These are phyloP conservation scores for Sebastes cheni DNA, from an alignment of 2,797 vertebrate genomes.

Conservation along the genomic window DNA sequence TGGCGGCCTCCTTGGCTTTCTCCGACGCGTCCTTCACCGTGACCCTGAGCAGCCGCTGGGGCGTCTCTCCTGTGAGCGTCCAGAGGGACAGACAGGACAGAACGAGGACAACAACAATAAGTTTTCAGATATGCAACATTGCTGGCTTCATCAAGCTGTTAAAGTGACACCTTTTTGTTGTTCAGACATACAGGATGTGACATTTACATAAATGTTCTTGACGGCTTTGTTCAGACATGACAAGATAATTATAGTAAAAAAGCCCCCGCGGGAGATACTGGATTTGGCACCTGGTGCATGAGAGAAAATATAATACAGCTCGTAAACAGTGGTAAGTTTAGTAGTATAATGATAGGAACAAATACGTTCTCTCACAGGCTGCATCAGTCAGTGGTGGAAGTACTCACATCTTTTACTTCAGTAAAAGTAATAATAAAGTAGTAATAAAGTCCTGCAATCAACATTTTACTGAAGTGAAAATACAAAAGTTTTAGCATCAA, in stretches of 20 bases:
- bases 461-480: too few species aligned
- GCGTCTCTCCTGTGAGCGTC: constrained; percentile 70
- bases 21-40: constrained; percentile 75
- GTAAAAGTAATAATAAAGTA: too few species aligned
- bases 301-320: not conserved
- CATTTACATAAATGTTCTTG: not conserved
- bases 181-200: not conserved
- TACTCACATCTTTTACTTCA: too few species aligned
- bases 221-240: not conserved
- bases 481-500: too few species aligned
- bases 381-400: not conserved
- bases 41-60: constrained; percentile 75
- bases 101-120: not conserved
- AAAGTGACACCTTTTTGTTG: not conserved
- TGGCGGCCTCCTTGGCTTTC: constrained; percentile 78
- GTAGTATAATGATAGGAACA: not conserved
- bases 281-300: not conserved
- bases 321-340: not conserved
- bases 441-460: too few species aligned
- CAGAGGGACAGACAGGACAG: not conserved
- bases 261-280: not conserved
- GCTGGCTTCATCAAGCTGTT: not conserved
- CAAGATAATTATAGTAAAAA: not conserved
- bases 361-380: not conserved
- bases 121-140: not conserved